Conservation (phyloP, 2,888 invertebrate genomes). For the Bugula neritina region DNA sequence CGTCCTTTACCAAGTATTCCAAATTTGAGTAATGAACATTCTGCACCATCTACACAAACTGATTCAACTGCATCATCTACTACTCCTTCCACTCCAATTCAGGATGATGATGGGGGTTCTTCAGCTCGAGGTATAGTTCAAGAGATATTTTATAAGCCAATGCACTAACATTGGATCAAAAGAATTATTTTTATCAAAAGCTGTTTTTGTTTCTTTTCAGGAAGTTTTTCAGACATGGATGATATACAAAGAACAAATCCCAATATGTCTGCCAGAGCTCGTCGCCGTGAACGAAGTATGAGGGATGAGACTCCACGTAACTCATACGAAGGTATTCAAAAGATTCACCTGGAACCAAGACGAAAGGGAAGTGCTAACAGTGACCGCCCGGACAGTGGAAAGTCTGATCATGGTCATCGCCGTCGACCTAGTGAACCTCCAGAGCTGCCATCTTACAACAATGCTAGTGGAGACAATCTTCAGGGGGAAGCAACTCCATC, state of each 20-base stretch:
- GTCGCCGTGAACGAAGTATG: constrained; percentile 39
- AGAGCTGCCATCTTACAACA: neutral
- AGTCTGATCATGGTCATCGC: constrained; percentile 2
- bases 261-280: constrained; percentile 44
- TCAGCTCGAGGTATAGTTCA: no score
- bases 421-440: neutral
- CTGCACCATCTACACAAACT: neutral
- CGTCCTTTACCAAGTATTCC: constrained; percentile 39
- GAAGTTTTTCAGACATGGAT: neutral
- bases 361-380: constrained; percentile 21
- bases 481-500: neutral
- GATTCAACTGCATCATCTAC: neutral
- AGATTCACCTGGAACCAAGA: constrained; percentile 21
- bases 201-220: neutral
- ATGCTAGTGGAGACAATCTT: neutral
- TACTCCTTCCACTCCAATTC: neutral
- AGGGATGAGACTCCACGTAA: constrained; percentile 18
- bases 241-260: constrained; percentile 21
- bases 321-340: constrained; percentile 20
- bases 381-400: constrained; percentile 17
- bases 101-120: no score
- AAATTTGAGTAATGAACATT: neutral
- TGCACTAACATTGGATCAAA: no score
- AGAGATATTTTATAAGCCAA: no score
- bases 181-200: no score